A percentile compares a stretch with the other conserved stretches of the same genome.
Evolutionary conservation across 1,140 invertebrate species (phyloP).

Genomic region (Cheumatopsyche charites): DNA sequence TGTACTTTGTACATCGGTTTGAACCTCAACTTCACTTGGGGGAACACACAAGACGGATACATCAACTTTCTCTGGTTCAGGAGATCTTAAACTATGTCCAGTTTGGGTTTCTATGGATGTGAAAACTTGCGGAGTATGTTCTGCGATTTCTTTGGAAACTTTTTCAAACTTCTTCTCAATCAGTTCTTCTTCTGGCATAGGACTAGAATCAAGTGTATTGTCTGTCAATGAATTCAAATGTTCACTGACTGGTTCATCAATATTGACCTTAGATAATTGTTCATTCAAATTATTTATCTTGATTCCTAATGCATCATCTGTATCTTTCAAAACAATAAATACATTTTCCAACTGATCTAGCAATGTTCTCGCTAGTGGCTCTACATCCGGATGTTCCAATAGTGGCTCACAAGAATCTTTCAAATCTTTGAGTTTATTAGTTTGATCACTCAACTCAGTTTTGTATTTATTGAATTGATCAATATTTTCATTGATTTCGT

Average conservation of each 20-base stretch:
- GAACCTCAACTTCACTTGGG: slow-evolving; percentile 65
- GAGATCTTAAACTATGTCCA: slow-evolving; percentile 58
- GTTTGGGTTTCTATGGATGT: slow-evolving; percentile 65
- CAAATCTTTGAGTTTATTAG: slow-evolving; percentile 38
- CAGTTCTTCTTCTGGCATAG: slow-evolving; percentile 65
- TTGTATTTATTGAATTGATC: slow-evolving; percentile 38
- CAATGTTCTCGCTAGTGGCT: slow-evolving; percentile 57
- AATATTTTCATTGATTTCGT: slow-evolving; percentile 44
- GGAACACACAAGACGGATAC: slow-evolving; percentile 59
- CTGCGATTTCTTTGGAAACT: slow-evolving; percentile 37
- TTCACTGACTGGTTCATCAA: slow-evolving; percentile 54
- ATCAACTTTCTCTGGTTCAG: slow-evolving; percentile 51
- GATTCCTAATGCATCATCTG: slow-evolving; percentile 61
- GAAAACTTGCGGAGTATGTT: slow-evolving; percentile 46
- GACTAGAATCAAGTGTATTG: slow-evolving; percentile 66
- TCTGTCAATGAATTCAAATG: slow-evolving; percentile 60
- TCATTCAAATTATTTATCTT: slow-evolving; percentile 63
- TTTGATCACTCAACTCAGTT: slow-evolving; percentile 38
- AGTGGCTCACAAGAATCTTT: slow-evolving; percentile 50
- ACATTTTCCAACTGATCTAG: slow-evolving; percentile 63
- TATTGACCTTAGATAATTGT: slow-evolving; percentile 43
- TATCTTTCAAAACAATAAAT: slow-evolving; percentile 62
- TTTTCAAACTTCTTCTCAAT: slow-evolving; percentile 30
- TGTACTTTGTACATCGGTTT: slow-evolving; percentile 62
- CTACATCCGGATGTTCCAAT: slow-evolving; percentile 52